Conservation (phyloP, 2,113 vertebrate species). For the Menura novaehollandiae region DNA sequence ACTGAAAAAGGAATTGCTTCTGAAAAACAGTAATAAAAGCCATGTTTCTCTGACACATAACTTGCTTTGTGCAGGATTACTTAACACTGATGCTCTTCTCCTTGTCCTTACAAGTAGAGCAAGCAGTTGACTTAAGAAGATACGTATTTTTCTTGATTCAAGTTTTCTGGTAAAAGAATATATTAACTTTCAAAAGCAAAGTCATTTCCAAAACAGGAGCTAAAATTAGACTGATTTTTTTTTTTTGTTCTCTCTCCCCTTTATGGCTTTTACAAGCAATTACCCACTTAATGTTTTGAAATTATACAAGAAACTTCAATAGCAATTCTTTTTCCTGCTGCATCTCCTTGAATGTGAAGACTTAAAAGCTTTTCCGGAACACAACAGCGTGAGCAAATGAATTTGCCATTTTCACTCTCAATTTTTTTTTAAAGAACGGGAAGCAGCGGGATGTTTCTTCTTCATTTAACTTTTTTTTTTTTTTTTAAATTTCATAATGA, state of each 20-base stretch:
- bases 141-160: not conserved
- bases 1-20: not conserved
- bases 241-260: not conserved
- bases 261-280: slow-evolving; percentile 53
- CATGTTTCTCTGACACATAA: not conserved
- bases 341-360: slow-evolving; percentile 10
- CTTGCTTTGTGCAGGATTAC: not conserved
- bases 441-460: not conserved
- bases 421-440: not conserved
- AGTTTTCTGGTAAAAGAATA: slow-evolving; percentile 12
- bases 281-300: slow-evolving; percentile 49
- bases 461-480: not conserved
- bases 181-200: slow-evolving; percentile 31
- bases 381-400: slow-evolving; percentile 22
- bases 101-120: not conserved
- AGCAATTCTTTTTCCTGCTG: slow-evolving; percentile 1
- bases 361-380: slow-evolving; percentile 47
- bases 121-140: not conserved
- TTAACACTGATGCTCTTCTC: not conserved
- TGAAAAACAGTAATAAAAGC: not conserved
- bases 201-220: slow-evolving; percentile 9
- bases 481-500: not conserved
- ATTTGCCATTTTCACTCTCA: slow-evolving; percentile 6
- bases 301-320: slow-evolving; percentile 41
- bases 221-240: slow-evolving; percentile 31